Evolutionary conservation across 2,888 invertebrate species (phyloP).

Genomic region (Flexamia atlantica): DNA sequence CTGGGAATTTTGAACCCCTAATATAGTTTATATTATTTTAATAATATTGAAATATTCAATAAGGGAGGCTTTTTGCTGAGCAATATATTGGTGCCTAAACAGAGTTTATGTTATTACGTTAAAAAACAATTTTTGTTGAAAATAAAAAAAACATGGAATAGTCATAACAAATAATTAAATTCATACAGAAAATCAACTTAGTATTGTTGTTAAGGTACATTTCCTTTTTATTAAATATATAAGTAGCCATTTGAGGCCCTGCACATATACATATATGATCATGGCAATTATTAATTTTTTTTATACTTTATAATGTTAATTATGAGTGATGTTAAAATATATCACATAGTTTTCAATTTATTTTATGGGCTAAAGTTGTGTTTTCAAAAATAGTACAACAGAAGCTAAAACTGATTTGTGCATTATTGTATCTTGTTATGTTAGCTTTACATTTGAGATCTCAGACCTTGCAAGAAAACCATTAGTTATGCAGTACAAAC

Average conservation of each 20-base stretch:
- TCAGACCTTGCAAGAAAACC: slow-evolving; percentile 13
- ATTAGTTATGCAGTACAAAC: slow-evolving; percentile 33
- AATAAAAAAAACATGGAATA: neutral
- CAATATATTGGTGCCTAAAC: slow-evolving; percentile 21
- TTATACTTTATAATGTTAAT: neutral
- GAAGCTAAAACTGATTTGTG: slow-evolving; percentile 1
- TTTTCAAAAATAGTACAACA: neutral
- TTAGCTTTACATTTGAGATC: slow-evolving; percentile 13
- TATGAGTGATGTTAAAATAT: neutral
- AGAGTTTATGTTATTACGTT: neutral
- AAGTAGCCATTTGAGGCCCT: neutral
- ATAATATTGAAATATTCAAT: neutral
- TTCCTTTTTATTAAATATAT: slow-evolving; percentile 12
- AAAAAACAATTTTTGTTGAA: neutral
- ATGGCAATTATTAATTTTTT: neutral
- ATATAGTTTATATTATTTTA: too few species aligned
- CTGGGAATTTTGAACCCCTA: too few species aligned
- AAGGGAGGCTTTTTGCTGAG: neutral
- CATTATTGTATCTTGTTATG: slow-evolving; percentile 12
- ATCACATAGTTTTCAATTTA: neutral
- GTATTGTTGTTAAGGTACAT: neutral
- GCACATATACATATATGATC: neutral
- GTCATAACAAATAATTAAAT: too few species aligned
- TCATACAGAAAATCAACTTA: neutral
- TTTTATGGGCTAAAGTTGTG: neutral